A percentile compares a stretch with the other conserved stretches of the same genome.
These are phyloP conservation scores for Hydraecia micacea DNA, from an alignment of 2,888 invertebrate genomes.

Conservation along the genomic window DNA sequence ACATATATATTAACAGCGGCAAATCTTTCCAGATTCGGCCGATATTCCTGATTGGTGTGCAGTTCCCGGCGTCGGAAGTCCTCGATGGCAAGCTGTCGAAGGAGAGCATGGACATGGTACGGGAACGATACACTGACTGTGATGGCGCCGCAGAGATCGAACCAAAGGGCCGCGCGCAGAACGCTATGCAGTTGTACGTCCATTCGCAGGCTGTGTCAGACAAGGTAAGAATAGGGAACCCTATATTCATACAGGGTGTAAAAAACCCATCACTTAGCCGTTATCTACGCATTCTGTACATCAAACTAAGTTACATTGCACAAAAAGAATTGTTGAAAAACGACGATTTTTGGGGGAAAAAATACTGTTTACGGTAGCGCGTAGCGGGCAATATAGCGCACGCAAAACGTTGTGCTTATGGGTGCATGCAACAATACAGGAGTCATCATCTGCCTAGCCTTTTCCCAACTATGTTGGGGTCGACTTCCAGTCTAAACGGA, in stretches of 20 bases:
- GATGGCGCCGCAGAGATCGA: slow-evolving; percentile 76
- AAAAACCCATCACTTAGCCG: neutral
- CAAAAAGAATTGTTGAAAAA: neutral
- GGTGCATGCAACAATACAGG: neutral
- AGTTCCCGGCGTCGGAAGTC: slow-evolving; percentile 83
- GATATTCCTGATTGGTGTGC: slow-evolving; percentile 87
- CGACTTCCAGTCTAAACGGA: no score
- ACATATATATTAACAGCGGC: neutral
- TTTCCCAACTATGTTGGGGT: no score
- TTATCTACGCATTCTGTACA: neutral
- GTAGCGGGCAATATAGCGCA: neutral
- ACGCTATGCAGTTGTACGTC: slow-evolving; percentile 89
- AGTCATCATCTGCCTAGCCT: no score
- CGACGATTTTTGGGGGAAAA: neutral
- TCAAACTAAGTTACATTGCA: neutral
- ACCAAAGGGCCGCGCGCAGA: slow-evolving; percentile 78
- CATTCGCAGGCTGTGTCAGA: slow-evolving; percentile 89
- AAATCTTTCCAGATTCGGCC: slow-evolving; percentile 85
- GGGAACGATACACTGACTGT: slow-evolving; percentile 69
- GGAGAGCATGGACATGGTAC: slow-evolving; percentile 73
- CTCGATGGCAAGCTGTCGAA: slow-evolving; percentile 79
- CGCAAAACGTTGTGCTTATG: neutral
- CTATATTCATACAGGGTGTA: neutral
- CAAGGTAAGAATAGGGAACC: slow-evolving; percentile 85
- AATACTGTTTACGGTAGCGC: neutral